A percentile compares a stretch with the other conserved stretches of the same genome.
Evolutionary conservation across 2,888 invertebrate genomes (phyloP).

Genomic region (Chrysina gloriosa): DNA sequence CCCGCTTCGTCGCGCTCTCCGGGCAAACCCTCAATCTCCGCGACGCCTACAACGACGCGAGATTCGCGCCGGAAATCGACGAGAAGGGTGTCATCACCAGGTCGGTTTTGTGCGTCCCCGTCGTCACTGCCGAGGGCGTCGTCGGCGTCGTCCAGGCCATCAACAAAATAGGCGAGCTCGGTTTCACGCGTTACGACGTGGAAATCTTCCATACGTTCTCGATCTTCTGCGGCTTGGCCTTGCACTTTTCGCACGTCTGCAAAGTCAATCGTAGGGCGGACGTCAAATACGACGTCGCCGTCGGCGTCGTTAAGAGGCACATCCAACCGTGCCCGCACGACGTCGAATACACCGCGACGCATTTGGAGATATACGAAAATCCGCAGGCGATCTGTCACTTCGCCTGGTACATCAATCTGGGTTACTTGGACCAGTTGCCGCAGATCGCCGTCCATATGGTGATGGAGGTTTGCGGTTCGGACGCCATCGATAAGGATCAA

Average conservation of each 20-base stretch:
- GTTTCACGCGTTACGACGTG: conserved; percentile 69
- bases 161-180: conserved; percentile 67
- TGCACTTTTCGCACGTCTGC: conserved; percentile 69
- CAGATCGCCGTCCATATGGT: conserved; percentile 69
- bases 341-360: conserved; percentile 64
- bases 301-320: conserved; percentile 65
- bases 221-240: conserved; percentile 70
- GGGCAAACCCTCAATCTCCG: conserved; percentile 67
- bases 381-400: conserved; percentile 65
- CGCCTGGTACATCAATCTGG: conserved; percentile 69
- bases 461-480: conserved; percentile 65
- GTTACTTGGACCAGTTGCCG: conserved; percentile 67
- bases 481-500: conserved; percentile 61
- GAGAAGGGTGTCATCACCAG: conserved; percentile 70
- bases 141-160: conserved; percentile 70
- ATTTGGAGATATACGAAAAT: conserved; percentile 61
- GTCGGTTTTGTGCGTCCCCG: conserved; percentile 69
- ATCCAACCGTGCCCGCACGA: conserved; percentile 69
- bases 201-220: conserved; percentile 69
- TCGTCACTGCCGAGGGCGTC: conserved; percentile 63
- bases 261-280: conserved; percentile 59
- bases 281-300: conserved; percentile 26
- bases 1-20: conserved; percentile 67
- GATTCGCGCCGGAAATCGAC: conserved; percentile 69
- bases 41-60: conserved; percentile 69